Evolutionary conservation across 2,113 vertebrate genomes (phyloP).

Genomic region (Promerops cafer): DNA sequence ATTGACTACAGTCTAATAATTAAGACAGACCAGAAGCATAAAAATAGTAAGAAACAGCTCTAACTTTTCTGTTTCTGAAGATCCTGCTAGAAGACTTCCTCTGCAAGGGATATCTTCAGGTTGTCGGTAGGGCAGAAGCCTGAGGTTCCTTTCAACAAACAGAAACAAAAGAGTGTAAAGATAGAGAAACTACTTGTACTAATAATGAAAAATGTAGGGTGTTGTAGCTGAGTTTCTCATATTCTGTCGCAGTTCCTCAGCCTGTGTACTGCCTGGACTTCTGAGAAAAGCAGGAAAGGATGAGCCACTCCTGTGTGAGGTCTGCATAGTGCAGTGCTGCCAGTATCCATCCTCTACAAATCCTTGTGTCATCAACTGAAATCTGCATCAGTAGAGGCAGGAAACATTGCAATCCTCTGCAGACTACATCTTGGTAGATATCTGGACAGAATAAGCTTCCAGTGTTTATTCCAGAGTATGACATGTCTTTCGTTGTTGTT

Average conservation of each 20-base stretch:
- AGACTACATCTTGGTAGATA: background rate
- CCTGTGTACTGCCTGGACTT: background rate
- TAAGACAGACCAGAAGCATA: background rate
- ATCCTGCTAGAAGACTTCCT: background rate
- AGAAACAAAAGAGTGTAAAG: background rate
- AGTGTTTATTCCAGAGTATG: background rate
- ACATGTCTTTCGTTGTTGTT: background rate
- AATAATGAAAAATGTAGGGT: background rate
- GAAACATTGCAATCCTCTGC: background rate
- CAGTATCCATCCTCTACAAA: background rate
- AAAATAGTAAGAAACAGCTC: background rate
- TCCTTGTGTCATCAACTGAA: accelerated
- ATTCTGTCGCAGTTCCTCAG: background rate
- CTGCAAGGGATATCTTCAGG: background rate
- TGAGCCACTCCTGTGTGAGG: background rate
- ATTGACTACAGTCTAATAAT: background rate
- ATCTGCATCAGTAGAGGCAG: background rate
- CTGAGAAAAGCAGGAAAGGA: background rate
- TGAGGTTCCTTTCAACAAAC: background rate
- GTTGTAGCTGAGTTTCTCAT: background rate
- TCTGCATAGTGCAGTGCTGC: background rate
- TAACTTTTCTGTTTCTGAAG: background rate
- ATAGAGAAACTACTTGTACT: background rate
- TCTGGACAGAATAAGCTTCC: background rate
- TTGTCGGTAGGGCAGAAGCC: background rate